These are phyloP conservation scores for Himalopsyche anomala DNA, from an alignment of 2,888 invertebrate species.

Conservation along the genomic window DNA sequence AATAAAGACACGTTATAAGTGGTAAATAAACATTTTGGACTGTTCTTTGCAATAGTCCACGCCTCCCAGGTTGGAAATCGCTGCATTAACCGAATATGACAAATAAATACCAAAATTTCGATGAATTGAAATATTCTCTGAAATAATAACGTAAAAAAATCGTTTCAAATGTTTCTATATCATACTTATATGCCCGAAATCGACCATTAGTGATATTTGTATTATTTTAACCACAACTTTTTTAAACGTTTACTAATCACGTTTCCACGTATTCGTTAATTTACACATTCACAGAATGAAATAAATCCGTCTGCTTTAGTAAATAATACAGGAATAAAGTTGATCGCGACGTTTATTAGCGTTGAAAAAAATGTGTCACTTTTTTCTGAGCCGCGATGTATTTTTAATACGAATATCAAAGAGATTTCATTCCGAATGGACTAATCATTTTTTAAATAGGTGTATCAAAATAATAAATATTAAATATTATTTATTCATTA, in stretches of 20 bases:
- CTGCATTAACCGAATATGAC: too few species aligned
- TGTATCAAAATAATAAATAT: conserved; percentile 14
- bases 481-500: not conserved
- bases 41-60: too few species aligned
- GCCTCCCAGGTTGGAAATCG: too few species aligned
- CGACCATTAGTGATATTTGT: not conserved
- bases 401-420: conserved; percentile 9
- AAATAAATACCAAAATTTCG: too few species aligned
- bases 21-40: too few species aligned
- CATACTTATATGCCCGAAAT: too few species aligned
- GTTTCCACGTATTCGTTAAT: not conserved
- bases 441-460: conserved; percentile 5
- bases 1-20: too few species aligned
- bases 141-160: too few species aligned
- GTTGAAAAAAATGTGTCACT: conserved; percentile 14
- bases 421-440: not conserved
- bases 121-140: too few species aligned
- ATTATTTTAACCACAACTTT: not conserved
- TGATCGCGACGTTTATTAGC: conserved; percentile 29
- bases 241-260: conserved; percentile 16
- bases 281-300: conserved; percentile 4
- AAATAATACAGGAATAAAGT: conserved; percentile 6
- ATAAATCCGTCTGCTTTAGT: conserved; percentile 12
- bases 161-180: too few species aligned
- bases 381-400: conserved; percentile 14